Percentiles rank a stretch among this genome's conserved stretches.
Conservation (phyloP, 2,888 invertebrate species). For the Lampropteryx suffumata region DNA sequence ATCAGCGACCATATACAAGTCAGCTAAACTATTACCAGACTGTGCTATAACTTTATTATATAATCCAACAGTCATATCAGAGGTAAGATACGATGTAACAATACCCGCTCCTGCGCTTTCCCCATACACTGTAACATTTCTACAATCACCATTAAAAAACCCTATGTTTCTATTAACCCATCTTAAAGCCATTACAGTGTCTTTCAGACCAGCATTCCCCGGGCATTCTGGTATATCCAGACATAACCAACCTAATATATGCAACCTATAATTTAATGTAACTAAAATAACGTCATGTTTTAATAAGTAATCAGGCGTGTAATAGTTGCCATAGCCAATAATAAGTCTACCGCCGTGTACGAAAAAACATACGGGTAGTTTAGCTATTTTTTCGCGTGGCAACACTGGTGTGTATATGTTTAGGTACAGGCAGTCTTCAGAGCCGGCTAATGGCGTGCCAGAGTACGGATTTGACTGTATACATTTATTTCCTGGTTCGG, state of each 20-base stretch:
- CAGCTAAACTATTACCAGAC: conserved; percentile 59
- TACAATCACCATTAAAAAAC: conserved; percentile 59
- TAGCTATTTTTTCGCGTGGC: conserved; percentile 52
- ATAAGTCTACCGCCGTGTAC: conserved; percentile 82
- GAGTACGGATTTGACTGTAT: conserved; percentile 71
- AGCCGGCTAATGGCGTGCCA: conserved; percentile 68
- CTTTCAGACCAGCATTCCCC: conserved; percentile 69
- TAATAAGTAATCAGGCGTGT: conserved; percentile 65
- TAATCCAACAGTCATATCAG: conserved; percentile 58
- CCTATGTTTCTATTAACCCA: conserved; percentile 67
- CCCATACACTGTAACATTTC: conserved; percentile 63
- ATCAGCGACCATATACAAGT: conserved; percentile 56
- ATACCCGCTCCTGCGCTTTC: conserved; percentile 68
- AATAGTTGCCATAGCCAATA: conserved; percentile 78
- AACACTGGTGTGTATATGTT: conserved; percentile 86
- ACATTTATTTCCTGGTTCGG: conserved; percentile 66
- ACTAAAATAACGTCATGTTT: conserved; percentile 64
- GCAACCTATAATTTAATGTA: conserved; percentile 66
- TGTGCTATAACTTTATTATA: conserved; percentile 60
- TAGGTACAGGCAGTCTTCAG: conserved; percentile 87
- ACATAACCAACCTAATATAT: conserved; percentile 65
- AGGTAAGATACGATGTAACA: conserved; percentile 51
- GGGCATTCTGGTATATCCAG: conserved; percentile 64
- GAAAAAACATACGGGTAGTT: conserved; percentile 80
- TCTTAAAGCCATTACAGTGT: conserved; percentile 59